Conservation (phyloP, 2,113 vertebrate species). For the Notarius lentiginosus region DNA sequence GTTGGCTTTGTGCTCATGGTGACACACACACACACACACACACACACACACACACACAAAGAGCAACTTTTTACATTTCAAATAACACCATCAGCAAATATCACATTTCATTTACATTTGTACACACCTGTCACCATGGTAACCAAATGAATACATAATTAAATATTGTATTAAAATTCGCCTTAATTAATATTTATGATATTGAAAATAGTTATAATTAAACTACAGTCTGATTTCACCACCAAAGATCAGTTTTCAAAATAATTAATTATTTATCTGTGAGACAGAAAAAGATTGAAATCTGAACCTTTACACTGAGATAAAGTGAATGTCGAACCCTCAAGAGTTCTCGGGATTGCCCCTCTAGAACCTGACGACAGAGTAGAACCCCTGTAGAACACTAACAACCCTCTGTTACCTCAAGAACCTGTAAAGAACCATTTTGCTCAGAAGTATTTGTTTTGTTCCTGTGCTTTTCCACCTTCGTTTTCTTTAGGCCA, state of each 20-base stretch:
- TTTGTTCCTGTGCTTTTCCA: neutral
- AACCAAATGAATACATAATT: neutral
- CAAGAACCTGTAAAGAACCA: neutral
- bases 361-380: neutral
- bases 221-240: neutral
- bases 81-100: neutral
- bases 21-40: conserved; percentile 12
- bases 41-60: neutral
- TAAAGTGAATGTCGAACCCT: neutral
- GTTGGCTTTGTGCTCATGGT: conserved; percentile 3
- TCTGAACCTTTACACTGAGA: too few species aligned
- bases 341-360: neutral
- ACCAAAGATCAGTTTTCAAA: neutral
- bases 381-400: neutral
- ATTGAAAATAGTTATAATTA: too few species aligned
- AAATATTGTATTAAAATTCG: neutral
- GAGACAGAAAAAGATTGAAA: neutral
- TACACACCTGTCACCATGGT: neutral
- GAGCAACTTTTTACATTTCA: neutral
- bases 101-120: neutral
- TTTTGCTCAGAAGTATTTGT: neutral
- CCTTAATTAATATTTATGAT: too few species aligned
- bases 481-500: neutral
- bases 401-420: neutral
- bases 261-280: neutral